Percentiles rank a stretch among this genome's conserved stretches.
phyloP scores from a whole-genome alignment of 1,140 invertebrate genomes.

The Lepidurus arcticus region DNA sequence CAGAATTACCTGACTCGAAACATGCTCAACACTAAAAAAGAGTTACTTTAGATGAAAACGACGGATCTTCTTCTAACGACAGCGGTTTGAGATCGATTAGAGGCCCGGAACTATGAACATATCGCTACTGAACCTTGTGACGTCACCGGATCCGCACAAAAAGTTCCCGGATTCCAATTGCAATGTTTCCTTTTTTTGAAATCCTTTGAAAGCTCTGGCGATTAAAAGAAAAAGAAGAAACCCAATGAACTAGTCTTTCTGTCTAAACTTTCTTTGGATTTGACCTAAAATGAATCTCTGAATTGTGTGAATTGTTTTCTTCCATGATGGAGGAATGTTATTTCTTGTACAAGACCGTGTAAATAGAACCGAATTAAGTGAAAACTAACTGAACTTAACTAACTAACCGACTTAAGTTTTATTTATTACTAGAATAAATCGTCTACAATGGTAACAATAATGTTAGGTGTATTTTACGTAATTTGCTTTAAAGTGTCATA shows the following conservation, averaged over 20 bases:
- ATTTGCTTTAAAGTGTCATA: too few species aligned
- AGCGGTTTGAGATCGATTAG: conserved; percentile 29
- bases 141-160: too few species aligned
- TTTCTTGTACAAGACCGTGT: conserved; percentile 22
- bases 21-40: not conserved
- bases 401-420: too few species aligned
- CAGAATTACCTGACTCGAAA: not conserved
- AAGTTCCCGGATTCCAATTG: too few species aligned
- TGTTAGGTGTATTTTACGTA: too few species aligned
- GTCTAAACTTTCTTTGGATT: too few species aligned
- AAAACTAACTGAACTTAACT: not conserved
- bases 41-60: conserved; percentile 16
- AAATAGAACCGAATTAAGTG: not conserved
- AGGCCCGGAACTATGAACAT: not conserved
- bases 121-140: not conserved
- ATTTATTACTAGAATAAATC: too few species aligned
- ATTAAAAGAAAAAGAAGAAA: too few species aligned
- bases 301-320: not conserved
- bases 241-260: too few species aligned
- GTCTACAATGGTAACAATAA: too few species aligned
- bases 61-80: conserved; percentile 31
- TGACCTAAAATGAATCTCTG: not conserved
- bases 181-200: too few species aligned
- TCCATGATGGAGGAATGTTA: not conserved
- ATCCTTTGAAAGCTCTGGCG: too few species aligned